Evolutionary conservation across 2,797 vertebrate genomes (phyloP).

Genomic region (Pseudochirops corinnae): DNA sequence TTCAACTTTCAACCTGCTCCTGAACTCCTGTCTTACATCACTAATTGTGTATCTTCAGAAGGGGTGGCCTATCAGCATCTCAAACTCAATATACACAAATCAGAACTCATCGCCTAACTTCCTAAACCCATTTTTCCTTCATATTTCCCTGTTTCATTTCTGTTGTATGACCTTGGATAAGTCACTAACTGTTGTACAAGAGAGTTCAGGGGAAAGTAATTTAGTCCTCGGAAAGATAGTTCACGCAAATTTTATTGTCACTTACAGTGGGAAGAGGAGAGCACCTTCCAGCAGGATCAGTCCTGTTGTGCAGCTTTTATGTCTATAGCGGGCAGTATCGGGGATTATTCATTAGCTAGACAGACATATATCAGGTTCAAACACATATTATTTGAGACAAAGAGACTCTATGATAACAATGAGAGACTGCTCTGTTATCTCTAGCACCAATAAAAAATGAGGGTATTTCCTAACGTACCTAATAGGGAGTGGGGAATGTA

Average conservation of each 20-base stretch:
- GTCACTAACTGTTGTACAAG: neutral
- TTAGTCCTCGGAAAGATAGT: neutral
- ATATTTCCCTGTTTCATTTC: neutral
- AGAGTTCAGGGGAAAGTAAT: neutral
- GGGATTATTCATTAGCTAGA: neutral
- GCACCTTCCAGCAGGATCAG: neutral
- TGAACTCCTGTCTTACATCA: neutral
- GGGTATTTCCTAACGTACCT: neutral
- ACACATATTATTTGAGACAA: neutral
- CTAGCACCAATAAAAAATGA: neutral
- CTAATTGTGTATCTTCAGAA: neutral
- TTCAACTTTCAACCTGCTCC: neutral
- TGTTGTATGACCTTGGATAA: neutral
- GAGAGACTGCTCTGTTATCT: neutral
- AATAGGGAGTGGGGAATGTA: neutral
- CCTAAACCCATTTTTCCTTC: neutral
- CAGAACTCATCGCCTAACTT: neutral
- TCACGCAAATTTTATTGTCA: neutral
- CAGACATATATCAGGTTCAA: neutral
- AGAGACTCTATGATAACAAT: neutral
- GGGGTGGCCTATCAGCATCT: neutral
- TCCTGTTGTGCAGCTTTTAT: neutral
- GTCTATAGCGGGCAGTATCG: neutral
- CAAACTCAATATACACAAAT: neutral
- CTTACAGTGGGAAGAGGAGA: neutral